Evolutionary conservation across 37 sponge, comb jelly and placozoan species (phyloP), one percentile per base, ranked within the genome.

Genomic region (Cliona cf. orientalis): DNA sequence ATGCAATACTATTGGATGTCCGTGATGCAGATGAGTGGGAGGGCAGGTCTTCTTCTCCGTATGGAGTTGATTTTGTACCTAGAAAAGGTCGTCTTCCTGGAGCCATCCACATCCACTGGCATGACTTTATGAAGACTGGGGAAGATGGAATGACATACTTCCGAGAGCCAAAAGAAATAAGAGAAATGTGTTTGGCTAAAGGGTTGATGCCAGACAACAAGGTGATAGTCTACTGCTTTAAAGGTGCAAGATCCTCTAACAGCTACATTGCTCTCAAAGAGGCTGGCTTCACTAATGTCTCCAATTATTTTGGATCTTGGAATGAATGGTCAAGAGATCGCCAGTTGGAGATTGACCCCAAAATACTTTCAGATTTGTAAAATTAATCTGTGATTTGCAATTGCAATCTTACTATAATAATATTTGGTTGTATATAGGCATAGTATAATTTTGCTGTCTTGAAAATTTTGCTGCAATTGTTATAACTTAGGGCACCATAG

Each of bases 11-110:
- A 21, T 59, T 75, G 38, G 76, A 75, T 58, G 61, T 58, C 3
- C 59, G 76, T 29, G 76, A 75, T 39, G 5, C 36, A 31, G 76
- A 75, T 9, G 76, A 75, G 61, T 75, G 76, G 76, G 26, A 57
- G 19, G 76, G 61, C 3, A 42, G 38, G 25, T 58, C 76, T 37
- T 75, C 76, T 7, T 75, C 76, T 12, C 76, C 76, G 19, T 75
- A 75, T 37, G 76, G 76, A 9, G 61, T 75, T 22, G 59, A 57
- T 25, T 75, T 75, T 75, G 62, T 61, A n/a, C 76, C 76, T 9
- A 5, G 62, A 57, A 75, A 75, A 25, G 76, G 76, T 5, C 59
- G 76, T 17, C 59, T 75, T 3, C 76, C 76, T 17, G 76, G 76
- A 34, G 59, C 76, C 21, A 37, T 46, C 58, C 76, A 75, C 61